Percentiles rank a stretch among this genome's conserved stretches.
Conservation (phyloP, 1,140 invertebrate genomes). For the Hyposmocoma kahamanoa region DNA sequence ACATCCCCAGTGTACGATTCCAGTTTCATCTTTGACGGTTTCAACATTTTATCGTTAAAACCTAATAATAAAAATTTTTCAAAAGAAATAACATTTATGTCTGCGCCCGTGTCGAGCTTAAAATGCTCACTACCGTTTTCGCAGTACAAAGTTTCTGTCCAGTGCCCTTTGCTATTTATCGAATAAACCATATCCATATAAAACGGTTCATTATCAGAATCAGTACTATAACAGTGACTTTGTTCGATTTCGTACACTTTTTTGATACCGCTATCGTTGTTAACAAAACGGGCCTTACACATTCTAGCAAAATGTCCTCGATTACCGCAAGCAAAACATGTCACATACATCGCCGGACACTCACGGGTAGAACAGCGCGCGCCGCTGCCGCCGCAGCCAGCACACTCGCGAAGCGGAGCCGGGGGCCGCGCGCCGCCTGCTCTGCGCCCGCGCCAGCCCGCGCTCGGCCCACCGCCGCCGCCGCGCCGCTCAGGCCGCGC, state of each 20-base stretch:
- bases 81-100: conserved; percentile 17
- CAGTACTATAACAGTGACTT: conserved; percentile 8
- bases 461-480: conserved; percentile 11
- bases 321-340: conserved; percentile 3
- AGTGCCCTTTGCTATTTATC: conserved; percentile 13
- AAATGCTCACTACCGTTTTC: not conserved
- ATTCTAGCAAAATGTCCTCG: not conserved
- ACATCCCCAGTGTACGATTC: not conserved
- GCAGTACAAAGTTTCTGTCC: conserved; percentile 12
- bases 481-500: not conserved
- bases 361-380: conserved; percentile 10
- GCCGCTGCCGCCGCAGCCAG: not conserved
- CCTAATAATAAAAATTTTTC: conserved; percentile 13
- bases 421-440: conserved; percentile 6
- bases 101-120: conserved; percentile 1
- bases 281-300: conserved; percentile 6
- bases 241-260: conserved; percentile 28
- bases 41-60: not conserved
- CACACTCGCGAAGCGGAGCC: not conserved
- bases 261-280: conserved; percentile 12
- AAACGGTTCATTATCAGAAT: not conserved
- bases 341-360: not conserved
- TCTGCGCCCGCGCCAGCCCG: conserved; percentile 8
- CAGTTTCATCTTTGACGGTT: conserved; percentile 10
- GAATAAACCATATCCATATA: conserved; percentile 16